phyloP scores from a whole-genome alignment of 2,113 vertebrate species.

The Lagopus leucura region DNA sequence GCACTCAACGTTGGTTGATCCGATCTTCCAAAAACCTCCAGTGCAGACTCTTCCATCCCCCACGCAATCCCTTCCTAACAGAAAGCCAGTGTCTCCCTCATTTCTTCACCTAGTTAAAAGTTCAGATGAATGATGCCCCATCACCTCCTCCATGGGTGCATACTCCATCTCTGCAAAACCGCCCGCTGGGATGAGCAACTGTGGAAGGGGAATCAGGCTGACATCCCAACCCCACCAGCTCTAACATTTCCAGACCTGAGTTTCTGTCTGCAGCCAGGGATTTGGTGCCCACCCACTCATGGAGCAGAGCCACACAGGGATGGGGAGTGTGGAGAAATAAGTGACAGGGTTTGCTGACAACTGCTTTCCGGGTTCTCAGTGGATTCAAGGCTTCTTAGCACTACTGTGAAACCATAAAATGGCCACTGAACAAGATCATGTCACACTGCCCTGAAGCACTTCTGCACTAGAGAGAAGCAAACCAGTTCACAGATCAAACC shows the following conservation, averaged over 20 bases:
- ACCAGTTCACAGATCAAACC: neutral
- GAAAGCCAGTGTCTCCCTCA: neutral
- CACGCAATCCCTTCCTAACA: neutral
- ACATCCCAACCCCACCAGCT: neutral
- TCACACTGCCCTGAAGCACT: neutral
- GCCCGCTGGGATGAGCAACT: neutral
- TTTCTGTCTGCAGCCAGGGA: neutral
- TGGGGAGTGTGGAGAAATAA: fast-evolving
- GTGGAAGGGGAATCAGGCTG: no score
- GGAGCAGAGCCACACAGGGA: fast-evolving
- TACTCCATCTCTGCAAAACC: neutral
- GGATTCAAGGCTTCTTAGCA: no score
- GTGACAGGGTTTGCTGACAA: neutral
- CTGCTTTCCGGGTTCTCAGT: neutral
- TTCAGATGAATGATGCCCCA: neutral
- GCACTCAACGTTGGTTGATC: neutral
- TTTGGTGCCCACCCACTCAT: neutral
- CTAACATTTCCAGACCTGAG: neutral
- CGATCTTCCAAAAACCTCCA: neutral
- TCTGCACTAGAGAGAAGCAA: neutral
- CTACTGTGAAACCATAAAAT: neutral
- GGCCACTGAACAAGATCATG: neutral
- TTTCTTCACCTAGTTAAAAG: neutral
- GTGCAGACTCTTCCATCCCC: neutral
- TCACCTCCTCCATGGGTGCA: neutral